These are phyloP conservation scores for Aspidiotus rigidus DNA, from an alignment of 2,888 invertebrate species.

Conservation along the genomic window DNA sequence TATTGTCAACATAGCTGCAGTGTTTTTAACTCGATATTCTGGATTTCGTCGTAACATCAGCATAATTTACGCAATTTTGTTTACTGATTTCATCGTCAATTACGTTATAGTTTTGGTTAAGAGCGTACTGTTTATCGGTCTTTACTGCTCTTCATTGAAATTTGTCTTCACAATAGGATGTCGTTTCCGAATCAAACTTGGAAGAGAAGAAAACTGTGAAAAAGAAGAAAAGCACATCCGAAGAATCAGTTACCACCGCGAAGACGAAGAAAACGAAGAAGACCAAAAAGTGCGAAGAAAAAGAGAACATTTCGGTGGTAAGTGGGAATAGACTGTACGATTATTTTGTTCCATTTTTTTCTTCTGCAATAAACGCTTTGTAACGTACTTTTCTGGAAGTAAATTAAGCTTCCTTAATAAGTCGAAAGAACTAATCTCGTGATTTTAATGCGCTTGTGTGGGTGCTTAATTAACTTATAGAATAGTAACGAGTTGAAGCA, in stretches of 20 bases:
- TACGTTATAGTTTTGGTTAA: too few species aligned
- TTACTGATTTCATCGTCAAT: too few species aligned
- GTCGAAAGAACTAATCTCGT: conserved; percentile 3
- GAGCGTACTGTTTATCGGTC: not conserved
- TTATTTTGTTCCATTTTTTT: too few species aligned
- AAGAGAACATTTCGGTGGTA: conserved; percentile 51
- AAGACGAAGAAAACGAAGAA: conserved; percentile 44
- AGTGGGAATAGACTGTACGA: conserved; percentile 39
- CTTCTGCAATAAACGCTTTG: too few species aligned
- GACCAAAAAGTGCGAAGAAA: conserved; percentile 47
- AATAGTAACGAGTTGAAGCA: not conserved
- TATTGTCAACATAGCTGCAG: too few species aligned
- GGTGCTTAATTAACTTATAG: conserved; percentile 1
- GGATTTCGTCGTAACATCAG: not conserved
- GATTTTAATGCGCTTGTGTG: not conserved
- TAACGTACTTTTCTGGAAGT: not conserved
- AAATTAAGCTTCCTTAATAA: conserved; percentile 1
- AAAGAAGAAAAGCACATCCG: conserved; percentile 38
- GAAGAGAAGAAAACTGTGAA: conserved; percentile 38
- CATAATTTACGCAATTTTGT: not conserved
- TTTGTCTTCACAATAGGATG: conserved; percentile 3
- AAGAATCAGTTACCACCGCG: conserved; percentile 46
- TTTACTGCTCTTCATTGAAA: not conserved
- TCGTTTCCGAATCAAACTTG: conserved; percentile 20
- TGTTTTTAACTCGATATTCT: too few species aligned